A percentile compares a stretch with the other conserved stretches of the same genome.
phyloP scores from a whole-genome alignment of 1,140 invertebrate genomes.

The Mya arenaria region DNA sequence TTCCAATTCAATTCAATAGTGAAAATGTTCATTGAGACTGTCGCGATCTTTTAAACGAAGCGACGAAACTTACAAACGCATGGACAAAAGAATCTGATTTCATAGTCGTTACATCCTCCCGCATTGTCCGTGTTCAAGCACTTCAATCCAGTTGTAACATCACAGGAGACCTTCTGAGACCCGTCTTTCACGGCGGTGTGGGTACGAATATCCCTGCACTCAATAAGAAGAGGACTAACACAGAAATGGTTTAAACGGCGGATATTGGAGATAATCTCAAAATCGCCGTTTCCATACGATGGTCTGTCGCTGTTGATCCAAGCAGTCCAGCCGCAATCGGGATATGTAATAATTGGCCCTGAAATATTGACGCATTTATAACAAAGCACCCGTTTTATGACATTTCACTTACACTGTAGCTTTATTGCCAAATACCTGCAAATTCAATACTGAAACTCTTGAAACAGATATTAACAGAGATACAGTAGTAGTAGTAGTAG shows the following conservation, averaged over 20 bases:
- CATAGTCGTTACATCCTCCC: conserved; percentile 84
- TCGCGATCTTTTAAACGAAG: no score
- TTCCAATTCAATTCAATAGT: no score
- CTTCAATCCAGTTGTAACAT: conserved; percentile 73
- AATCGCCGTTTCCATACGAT: conserved; percentile 61
- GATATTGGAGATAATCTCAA: conserved; percentile 60
- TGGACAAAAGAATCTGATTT: conserved; percentile 87
- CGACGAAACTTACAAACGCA: conserved; percentile 43
- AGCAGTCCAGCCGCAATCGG: conserved; percentile 67
- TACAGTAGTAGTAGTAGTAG: no score
- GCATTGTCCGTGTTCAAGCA: conserved; percentile 76
- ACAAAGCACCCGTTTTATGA: no score
- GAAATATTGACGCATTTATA: no score
- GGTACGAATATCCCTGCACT: conserved; percentile 65
- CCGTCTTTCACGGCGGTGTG: conserved; percentile 20
- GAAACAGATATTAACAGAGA: no score
- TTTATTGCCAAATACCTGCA: no score
- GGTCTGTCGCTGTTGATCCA: conserved; percentile 71
- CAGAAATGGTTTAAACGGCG: conserved; percentile 59
- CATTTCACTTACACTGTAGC: no score
- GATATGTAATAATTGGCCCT: conserved; percentile 43
- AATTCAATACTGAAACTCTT: no score
- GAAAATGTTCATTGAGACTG: no score
- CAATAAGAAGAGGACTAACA: conserved; percentile 65
- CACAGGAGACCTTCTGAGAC: conserved; percentile 74